Evolutionary conservation across 2,113 vertebrate species (phyloP).

Genomic region (Oryzias curvinotus): DNA sequence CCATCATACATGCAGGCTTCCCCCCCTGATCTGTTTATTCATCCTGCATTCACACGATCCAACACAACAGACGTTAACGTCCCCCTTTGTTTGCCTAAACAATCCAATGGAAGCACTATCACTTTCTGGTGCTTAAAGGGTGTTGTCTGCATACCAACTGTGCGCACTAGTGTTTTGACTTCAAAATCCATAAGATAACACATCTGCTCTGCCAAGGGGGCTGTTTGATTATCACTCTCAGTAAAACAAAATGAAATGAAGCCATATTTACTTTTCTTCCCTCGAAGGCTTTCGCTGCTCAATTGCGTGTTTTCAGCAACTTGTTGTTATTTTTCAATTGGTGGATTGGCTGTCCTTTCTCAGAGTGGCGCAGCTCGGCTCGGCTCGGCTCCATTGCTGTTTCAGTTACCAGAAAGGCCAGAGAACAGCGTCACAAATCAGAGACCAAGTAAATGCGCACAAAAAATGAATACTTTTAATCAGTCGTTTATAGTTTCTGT

Average conservation of each 20-base stretch:
- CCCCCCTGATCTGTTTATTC: background rate
- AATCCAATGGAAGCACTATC: constrained; percentile 38
- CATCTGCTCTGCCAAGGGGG: constrained; percentile 25
- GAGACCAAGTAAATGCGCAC: too few relatives aligned
- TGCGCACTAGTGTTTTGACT: constrained; percentile 65
- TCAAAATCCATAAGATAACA: constrained; percentile 69
- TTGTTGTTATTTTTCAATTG: constrained; percentile 81
- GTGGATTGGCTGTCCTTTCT: constrained; percentile 70
- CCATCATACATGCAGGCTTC: background rate
- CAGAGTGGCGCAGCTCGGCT: constrained; percentile 47
- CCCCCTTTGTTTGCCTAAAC: constrained; percentile 36
- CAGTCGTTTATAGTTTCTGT: too few relatives aligned
- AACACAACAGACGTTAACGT: constrained; percentile 17
- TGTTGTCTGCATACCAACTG: constrained; percentile 54
- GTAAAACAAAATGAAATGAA: constrained; percentile 71
- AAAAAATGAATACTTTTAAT: too few relatives aligned
- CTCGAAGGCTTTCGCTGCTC: constrained; percentile 75
- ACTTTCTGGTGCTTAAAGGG: constrained; percentile 43
- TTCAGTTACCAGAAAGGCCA: constrained; percentile 10
- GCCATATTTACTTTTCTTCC: constrained; percentile 73
- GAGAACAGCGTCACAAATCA: constrained; percentile 1
- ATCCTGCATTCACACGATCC: background rate
- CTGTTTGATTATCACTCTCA: constrained; percentile 69
- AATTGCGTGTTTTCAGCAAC: constrained; percentile 78
- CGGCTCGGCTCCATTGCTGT: constrained; percentile 45